Conservation (phyloP, 2,888 invertebrate genomes). For the Cecidostiba fungosa region DNA sequence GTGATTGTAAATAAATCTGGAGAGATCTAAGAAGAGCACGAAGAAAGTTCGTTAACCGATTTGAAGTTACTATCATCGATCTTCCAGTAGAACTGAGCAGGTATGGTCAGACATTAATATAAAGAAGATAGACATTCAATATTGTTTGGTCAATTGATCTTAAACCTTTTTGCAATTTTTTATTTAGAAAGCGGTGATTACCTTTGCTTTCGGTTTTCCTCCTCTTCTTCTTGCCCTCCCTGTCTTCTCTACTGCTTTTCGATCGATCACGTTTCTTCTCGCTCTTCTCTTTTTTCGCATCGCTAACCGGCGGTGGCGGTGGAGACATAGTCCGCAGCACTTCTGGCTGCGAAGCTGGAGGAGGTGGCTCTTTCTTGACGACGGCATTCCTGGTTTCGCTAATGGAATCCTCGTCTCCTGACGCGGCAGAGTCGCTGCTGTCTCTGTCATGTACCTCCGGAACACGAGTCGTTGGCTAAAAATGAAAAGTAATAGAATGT, state of each 20-base stretch:
- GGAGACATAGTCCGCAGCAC: slow-evolving; percentile 77
- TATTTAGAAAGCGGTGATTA: neutral
- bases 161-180: neutral
- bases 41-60: neutral
- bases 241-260: slow-evolving; percentile 79
- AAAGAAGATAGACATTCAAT: neutral
- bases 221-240: slow-evolving; percentile 77
- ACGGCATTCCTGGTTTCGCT: slow-evolving; percentile 64
- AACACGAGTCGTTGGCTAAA: slow-evolving; percentile 70
- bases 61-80: neutral
- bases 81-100: neutral
- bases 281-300: slow-evolving; percentile 77
- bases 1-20: neutral
- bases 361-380: slow-evolving; percentile 67
- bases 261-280: slow-evolving; percentile 79
- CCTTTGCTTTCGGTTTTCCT: slow-evolving; percentile 71
- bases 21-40: neutral
- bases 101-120: neutral
- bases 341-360: slow-evolving; percentile 63
- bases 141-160: neutral
- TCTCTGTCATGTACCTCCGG: slow-evolving; percentile 74
- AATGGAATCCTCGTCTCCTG: slow-evolving; percentile 74
- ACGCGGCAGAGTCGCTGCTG: slow-evolving; percentile 75
- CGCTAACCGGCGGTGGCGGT: slow-evolving; percentile 67
- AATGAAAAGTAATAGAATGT: neutral